Evolutionary conservation across 2,113 vertebrate species (phyloP), one percentile per base, ranked within the genome.

Genomic region (Verasper variegatus): DNA sequence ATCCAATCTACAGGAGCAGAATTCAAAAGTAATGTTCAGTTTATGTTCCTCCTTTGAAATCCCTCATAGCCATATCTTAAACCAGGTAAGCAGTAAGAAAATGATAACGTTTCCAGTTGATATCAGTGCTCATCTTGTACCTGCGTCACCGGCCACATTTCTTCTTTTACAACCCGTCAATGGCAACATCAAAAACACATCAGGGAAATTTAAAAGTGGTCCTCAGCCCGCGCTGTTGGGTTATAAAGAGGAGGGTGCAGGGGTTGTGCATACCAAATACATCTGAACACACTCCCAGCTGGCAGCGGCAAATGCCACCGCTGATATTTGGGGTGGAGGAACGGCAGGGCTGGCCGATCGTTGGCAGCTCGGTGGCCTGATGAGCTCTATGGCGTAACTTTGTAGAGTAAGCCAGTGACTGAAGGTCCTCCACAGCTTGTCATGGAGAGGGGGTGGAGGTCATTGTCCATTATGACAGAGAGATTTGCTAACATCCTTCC

Each of bases 401-500:
- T 75, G 71, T 76, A 71, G 78, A 68, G 59, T 26, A 42, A 80
- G 75, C 78, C 75, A 73, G 65, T 65, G 81, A 67, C 69, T 84
- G 68, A 82, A 81, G 68, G 78, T 79, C 76, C 71, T 78, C 45
- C 45, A 84, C 84, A 71, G 74, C 65, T 10, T 75, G 78, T 67
- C 74, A 84, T 72, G 45, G 72, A 82, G 56, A 78, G 26, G 40
- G 40, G 55, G 69, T 76, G 61, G 87, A 88, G 88, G 88, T 84
- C 82, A 76, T 61, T 64, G 52, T 21, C 71, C 40, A 80, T 89
- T 85, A 86, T 81, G 80, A 75, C 55, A 52, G 54, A 66, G 55
- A 80, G 68, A 84, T 85, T 83, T 81, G 80, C 86, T 84, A 73
- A 88, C 77, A 74, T 86, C 69, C 73, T 78, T 76, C 74, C 35